Percentiles rank a stretch among this genome's conserved stretches.
Conservation (phyloP, 2,888 invertebrate genomes). For the Parthenolecanium corni region DNA sequence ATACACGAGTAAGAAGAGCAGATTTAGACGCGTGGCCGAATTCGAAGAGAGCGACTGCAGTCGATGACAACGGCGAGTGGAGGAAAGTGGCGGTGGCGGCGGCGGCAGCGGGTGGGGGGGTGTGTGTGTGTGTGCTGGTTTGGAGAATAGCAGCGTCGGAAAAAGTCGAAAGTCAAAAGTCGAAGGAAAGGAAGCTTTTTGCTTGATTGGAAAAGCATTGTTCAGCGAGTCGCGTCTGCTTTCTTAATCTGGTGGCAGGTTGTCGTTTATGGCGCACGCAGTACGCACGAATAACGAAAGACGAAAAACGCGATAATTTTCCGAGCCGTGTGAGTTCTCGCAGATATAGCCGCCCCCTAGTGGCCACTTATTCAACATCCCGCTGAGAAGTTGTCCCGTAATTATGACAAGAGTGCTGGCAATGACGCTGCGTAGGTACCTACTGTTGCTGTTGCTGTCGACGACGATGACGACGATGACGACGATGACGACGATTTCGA, state of each 20-base stretch:
- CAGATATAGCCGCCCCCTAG: not conserved
- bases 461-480: not conserved
- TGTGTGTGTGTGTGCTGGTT: too few relatives aligned
- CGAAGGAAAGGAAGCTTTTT: not conserved
- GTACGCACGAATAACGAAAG: not conserved
- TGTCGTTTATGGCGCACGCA: not conserved
- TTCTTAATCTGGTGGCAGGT: not conserved
- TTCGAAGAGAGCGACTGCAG: too few relatives aligned
- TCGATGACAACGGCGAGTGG: too few relatives aligned
- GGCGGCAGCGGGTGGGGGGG: too few relatives aligned
- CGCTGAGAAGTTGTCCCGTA: slow-evolving; percentile 14
- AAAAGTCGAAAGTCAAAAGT: too few relatives aligned
- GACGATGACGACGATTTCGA: too few relatives aligned
- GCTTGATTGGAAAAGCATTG: not conserved
- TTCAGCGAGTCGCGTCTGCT: not conserved
- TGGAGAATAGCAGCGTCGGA: too few relatives aligned
- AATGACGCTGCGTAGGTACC: too few relatives aligned
- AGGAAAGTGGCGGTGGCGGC: too few relatives aligned
- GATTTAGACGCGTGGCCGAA: too few relatives aligned
- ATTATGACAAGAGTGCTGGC: slow-evolving; percentile 3
- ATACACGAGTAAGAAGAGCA: too few relatives aligned
- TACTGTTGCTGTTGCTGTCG: too few relatives aligned
- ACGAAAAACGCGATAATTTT: not conserved
- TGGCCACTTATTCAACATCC: slow-evolving; percentile 19
- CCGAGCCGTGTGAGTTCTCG: not conserved